Evolutionary conservation across 2,888 invertebrate genomes (phyloP).

Genomic region (Calameuta filiformis): DNA sequence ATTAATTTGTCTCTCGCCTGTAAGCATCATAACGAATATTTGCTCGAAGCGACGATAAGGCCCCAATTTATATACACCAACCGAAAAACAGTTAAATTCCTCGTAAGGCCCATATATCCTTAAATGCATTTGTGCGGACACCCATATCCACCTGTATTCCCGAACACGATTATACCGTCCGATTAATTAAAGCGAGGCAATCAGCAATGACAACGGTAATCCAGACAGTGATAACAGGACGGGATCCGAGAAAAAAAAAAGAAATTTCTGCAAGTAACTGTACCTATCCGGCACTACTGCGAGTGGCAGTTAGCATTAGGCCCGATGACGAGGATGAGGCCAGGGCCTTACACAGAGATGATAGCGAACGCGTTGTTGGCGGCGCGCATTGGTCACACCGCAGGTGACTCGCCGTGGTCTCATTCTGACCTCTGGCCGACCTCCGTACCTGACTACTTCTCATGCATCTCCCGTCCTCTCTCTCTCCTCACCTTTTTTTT

Average conservation of each 20-base stretch:
- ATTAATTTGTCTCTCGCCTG: constrained; percentile 23
- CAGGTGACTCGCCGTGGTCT: constrained; percentile 54
- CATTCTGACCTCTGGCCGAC: constrained; percentile 48
- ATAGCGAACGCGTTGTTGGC: constrained; percentile 46
- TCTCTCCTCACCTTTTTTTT: constrained; percentile 8
- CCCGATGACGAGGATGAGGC: constrained; percentile 47
- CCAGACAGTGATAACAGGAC: not conserved
- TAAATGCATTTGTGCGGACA: not conserved
- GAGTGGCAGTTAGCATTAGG: constrained; percentile 44
- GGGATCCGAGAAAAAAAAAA: not conserved
- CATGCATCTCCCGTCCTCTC: constrained; percentile 19
- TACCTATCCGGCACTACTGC: constrained; percentile 23
- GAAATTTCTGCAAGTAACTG: constrained; percentile 20
- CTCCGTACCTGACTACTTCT: constrained; percentile 50
- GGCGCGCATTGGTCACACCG: constrained; percentile 53
- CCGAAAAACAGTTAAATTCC: not conserved
- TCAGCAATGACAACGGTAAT: not conserved
- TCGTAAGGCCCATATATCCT: not conserved
- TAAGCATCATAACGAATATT: constrained; percentile 14
- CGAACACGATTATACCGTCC: not conserved
- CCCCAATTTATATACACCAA: constrained; percentile 52
- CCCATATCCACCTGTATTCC: not conserved
- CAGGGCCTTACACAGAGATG: constrained; percentile 34
- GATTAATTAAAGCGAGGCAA: not conserved
- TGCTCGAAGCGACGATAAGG: constrained; percentile 49